These are phyloP conservation scores for Theodoxus fluviatilis DNA, from an alignment of 2,888 invertebrate species.

Conservation along the genomic window DNA sequence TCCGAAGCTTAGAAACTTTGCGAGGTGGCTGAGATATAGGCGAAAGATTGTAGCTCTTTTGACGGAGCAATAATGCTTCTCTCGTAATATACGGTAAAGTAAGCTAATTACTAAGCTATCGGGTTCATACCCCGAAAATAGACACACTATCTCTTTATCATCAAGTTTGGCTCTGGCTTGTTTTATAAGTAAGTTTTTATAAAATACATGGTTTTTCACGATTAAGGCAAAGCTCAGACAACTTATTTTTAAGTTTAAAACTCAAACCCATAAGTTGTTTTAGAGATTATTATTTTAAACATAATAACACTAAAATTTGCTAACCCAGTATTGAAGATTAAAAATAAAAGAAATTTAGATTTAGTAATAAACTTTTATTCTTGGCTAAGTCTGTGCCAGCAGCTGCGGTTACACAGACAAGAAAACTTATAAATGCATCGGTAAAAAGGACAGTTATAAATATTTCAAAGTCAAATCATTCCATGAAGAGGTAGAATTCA, in stretches of 20 bases:
- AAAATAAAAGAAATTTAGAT: slow-evolving; percentile 13
- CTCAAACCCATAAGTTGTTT: neutral
- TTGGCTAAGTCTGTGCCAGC: slow-evolving; percentile 47
- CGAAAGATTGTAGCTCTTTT: slow-evolving; percentile 21
- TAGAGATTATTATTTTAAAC: slow-evolving; percentile 22
- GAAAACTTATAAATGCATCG: slow-evolving; percentile 31
- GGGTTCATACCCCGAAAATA: slow-evolving; percentile 27
- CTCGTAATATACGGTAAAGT: slow-evolving; percentile 27
- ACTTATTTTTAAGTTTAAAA: neutral
- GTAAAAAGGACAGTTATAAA: slow-evolving; percentile 20
- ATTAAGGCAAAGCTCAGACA: neutral
- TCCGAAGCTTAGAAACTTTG: neutral
- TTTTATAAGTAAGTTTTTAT: neutral
- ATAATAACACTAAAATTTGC: slow-evolving; percentile 19
- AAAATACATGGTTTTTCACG: slow-evolving; percentile 23
- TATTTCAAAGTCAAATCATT: neutral
- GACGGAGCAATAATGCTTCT: neutral
- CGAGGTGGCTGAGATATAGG: slow-evolving; percentile 3
- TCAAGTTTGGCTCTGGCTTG: slow-evolving; percentile 25
- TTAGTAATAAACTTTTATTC: slow-evolving; percentile 5
- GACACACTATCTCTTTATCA: neutral
- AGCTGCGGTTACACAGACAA: slow-evolving; percentile 46
- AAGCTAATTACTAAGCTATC: slow-evolving; percentile 28
- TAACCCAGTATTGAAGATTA: slow-evolving; percentile 27
- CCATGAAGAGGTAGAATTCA: slow-evolving; percentile 17